Percentiles rank a stretch among this genome's conserved stretches.
phyloP scores from a whole-genome alignment of 2,113 vertebrate species.

The Tretioscincus oriximinensis region DNA sequence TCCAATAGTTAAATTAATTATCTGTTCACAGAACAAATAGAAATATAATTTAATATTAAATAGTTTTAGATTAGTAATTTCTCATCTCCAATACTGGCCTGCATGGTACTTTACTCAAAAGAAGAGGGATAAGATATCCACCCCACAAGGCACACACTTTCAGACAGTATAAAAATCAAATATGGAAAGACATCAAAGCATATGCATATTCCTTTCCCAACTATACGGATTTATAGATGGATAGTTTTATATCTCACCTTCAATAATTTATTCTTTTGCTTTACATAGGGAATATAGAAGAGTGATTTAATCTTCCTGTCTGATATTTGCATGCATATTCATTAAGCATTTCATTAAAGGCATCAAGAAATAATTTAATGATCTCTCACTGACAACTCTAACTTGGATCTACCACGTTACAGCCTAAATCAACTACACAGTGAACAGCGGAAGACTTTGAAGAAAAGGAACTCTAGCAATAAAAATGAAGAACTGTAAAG shows the following conservation, averaged over 20 bases:
- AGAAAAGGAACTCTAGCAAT: background rate
- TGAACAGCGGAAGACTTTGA: background rate
- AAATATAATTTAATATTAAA: no score
- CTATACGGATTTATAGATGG: slow-evolving; percentile 28
- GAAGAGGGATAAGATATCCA: background rate
- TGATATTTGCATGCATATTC: slow-evolving; percentile 56
- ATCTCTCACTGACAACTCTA: slow-evolving; percentile 30
- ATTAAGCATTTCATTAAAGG: slow-evolving; percentile 49
- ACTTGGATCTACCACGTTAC: slow-evolving; percentile 1
- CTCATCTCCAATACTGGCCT: no score
- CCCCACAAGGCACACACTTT: background rate
- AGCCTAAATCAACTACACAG: slow-evolving; percentile 26
- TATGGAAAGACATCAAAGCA: background rate
- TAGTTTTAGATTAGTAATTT: no score
- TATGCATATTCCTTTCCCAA: background rate
- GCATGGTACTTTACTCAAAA: background rate
- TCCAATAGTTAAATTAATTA: background rate
- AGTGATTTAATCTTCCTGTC: slow-evolving; percentile 41
- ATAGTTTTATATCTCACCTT: slow-evolving; percentile 37
- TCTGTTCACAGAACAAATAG: no score
- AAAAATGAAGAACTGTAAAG: slow-evolving; percentile 10
- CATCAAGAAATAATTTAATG: slow-evolving; percentile 40
- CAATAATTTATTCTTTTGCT: slow-evolving; percentile 50
- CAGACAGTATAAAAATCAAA: background rate
- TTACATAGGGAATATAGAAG: slow-evolving; percentile 34